Evolutionary conservation across 2,113 vertebrate genomes (phyloP).

Genomic region (Amazona guildingii): DNA sequence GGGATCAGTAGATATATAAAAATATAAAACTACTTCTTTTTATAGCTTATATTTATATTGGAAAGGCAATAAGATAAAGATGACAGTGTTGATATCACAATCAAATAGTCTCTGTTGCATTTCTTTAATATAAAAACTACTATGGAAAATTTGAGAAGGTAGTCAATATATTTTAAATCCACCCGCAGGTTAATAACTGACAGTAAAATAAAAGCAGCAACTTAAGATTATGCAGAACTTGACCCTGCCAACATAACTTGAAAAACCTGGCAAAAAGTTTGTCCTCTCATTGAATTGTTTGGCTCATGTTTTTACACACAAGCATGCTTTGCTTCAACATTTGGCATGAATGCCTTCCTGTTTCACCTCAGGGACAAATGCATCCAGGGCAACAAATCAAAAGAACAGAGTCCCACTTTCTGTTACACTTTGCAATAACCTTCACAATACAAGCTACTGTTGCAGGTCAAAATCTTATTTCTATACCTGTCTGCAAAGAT

Average conservation of each 20-base stretch:
- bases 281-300: conserved; percentile 16
- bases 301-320: conserved; percentile 48
- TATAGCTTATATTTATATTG: background rate
- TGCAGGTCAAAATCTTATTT: background rate
- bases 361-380: conserved; percentile 6
- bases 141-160: background rate
- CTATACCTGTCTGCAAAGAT: background rate
- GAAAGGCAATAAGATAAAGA: background rate
- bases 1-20: background rate
- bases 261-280: conserved; percentile 23
- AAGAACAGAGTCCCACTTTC: background rate
- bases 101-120: background rate
- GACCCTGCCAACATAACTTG: conserved; percentile 11
- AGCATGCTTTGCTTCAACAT: background rate
- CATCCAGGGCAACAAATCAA: background rate
- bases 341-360: conserved; percentile 2
- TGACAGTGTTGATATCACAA: background rate
- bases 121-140: background rate
- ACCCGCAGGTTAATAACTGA: background rate
- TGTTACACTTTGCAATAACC: background rate
- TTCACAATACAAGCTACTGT: background rate
- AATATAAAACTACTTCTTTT: background rate
- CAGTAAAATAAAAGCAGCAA: background rate
- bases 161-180: background rate
- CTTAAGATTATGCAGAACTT: background rate